These are phyloP conservation scores for Poecilia velifera DNA, from an alignment of 2,797 vertebrate genomes.

Conservation along the genomic window DNA sequence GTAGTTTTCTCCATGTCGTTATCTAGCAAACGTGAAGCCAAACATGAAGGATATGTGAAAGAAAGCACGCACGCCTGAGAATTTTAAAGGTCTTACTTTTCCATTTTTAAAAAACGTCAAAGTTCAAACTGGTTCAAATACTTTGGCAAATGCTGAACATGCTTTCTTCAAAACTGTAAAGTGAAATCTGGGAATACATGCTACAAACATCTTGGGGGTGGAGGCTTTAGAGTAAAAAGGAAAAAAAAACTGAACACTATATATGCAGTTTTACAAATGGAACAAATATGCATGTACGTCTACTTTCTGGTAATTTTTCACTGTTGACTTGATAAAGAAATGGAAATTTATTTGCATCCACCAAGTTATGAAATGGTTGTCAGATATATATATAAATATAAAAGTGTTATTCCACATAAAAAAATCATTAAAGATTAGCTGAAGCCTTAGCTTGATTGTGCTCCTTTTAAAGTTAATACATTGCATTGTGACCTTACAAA, in stretches of 20 bases:
- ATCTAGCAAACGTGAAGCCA: not conserved
- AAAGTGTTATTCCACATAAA: slow-evolving; percentile 76
- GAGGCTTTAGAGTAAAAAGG: slow-evolving; percentile 35
- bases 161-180: not conserved
- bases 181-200: slow-evolving; percentile 11
- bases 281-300: slow-evolving; percentile 94
- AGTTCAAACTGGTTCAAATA: slow-evolving; percentile 19
- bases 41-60: not conserved
- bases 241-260: slow-evolving; percentile 66
- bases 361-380: slow-evolving; percentile 78
- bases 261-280: slow-evolving; percentile 87
- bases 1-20: not conserved
- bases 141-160: slow-evolving; percentile 42
- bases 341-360: slow-evolving; percentile 87
- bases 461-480: slow-evolving; percentile 82
- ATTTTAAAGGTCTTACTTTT: not conserved
- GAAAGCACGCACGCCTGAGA: not conserved
- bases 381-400: slow-evolving; percentile 55
- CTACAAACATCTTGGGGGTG: slow-evolving; percentile 27
- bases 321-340: slow-evolving; percentile 86
- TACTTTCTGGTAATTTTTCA: slow-evolving; percentile 89
- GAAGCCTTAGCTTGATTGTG: slow-evolving; percentile 90
- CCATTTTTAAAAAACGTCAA: not conserved
- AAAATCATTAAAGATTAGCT: slow-evolving; percentile 78
- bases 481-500: slow-evolving; percentile 91